Base-by-base conservation (phyloP, 2,797 vertebrate genomes). In the Varecia variegata region DNA sequence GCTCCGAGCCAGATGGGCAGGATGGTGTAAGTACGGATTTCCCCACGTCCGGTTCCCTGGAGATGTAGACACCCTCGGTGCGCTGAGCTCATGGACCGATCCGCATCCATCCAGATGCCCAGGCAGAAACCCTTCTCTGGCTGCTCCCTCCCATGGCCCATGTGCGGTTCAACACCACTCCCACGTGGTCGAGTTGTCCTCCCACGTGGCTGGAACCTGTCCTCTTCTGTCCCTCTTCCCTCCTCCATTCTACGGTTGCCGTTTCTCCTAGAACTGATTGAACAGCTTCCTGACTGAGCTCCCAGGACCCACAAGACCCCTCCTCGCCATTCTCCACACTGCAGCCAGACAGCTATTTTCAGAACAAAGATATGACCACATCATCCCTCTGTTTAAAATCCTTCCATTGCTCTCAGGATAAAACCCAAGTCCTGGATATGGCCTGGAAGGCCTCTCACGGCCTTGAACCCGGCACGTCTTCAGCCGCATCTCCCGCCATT, bases 1-100 rank as follows among this genome's bases (percentile, higher is more conserved):
- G 9, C 67, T 65, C 65, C 2, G 12, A 38, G n/a, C 50, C 35
- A 5, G 58, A 32, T 4, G 23, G 30, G 70, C 35, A 21, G 7
- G 23, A 14, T 1, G 13, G 14, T 4, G 35, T 38, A 11, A 3
- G 60, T 6, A 3, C 14, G 11, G 71, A n/a, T 1, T 32, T 54
- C 2, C 40, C 15, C 9, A 0, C 10, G 56, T 15, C 52, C 30
- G 45, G 7, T 25, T 58, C 27, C 8, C 0, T 17, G 15, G 62
- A 38, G 74, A 6, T 7, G 2, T 8, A 0, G 3, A 71, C 38
- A 52, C 1, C 43, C 65, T 25, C 3, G 18, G 30, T 18, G 35
- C 2, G 10, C 58, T 27, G 25, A 25, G 32, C 7, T 71, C 88
- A 23, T 38, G 14, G 35, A 1, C 11, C 11, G 40, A 80, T 8